Percentiles rank a stretch among this genome's conserved stretches.
Conservation (phyloP, 2,113 vertebrate species). For the Rhinoderma darwinii region DNA sequence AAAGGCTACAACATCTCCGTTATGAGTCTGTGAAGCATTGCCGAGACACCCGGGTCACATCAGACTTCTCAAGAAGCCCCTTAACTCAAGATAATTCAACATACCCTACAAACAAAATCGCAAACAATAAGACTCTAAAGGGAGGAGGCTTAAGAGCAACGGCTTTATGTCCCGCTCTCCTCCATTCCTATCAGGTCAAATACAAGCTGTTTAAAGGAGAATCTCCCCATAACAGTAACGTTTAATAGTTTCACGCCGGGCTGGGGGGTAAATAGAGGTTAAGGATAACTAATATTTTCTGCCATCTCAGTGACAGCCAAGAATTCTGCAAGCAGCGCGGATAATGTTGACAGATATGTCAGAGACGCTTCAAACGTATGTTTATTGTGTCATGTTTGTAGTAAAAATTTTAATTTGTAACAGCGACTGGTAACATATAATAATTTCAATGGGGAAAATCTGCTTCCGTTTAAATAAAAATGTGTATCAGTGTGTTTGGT, state of each 20-base stretch:
- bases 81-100: conserved; percentile 39
- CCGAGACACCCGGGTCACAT: neutral
- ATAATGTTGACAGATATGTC: conserved; percentile 8
- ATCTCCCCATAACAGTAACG: conserved; percentile 42
- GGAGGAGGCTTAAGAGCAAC: neutral
- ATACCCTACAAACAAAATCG: conserved; percentile 12
- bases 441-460: neutral
- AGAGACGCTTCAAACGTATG: neutral
- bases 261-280: conserved; percentile 27
- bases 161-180: conserved; percentile 36
- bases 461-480: no score
- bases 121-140: neutral
- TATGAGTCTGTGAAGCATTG: neutral
- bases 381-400: neutral
- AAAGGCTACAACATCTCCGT: conserved; percentile 57
- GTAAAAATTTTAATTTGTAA: neutral
- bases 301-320: neutral
- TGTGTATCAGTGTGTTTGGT: neutral
- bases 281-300: conserved; percentile 13
- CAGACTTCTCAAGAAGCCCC: conserved; percentile 41
- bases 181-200: conserved; percentile 47
- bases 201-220: conserved; percentile 33
- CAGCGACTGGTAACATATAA: neutral
- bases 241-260: conserved; percentile 27
- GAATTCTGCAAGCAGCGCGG: neutral